Base-by-base conservation (phyloP, 2,113 vertebrate genomes). In the Mormoops blainvillei region DNA sequence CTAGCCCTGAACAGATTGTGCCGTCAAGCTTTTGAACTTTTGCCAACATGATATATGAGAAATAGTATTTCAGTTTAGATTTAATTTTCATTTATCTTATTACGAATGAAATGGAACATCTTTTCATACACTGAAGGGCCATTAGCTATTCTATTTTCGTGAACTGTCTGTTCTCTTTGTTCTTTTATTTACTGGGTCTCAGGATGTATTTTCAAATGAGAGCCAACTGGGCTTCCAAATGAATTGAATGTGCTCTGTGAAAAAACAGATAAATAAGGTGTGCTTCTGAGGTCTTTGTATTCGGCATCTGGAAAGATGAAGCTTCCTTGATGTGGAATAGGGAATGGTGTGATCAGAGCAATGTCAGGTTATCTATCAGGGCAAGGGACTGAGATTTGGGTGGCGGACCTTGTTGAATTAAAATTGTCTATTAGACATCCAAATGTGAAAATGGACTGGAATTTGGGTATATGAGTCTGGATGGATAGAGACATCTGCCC, bases 61-160 rank as follows among this genome's bases (percentile, higher is more conserved):
- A 77, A 86, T 91, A 43, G 82, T 89, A 82, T 91, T 63, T 89
- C 92, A 43, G 38, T 68, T n/a, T 77, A 95, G 45, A 77, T 90
- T 81, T 87, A 89, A 76, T 95, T 94, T 96, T 94, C 76, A 95
- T 81, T 94, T 90, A 43, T 87, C 45, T 92, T 96, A 87, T 90
- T 90, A 67, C 91, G 61, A 88, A 73, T 92, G 71, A 97, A 92
- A 94, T 81, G 41, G 70, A 91, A 81, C 67, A 87, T 94, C 94
- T 92, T 91, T 95, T 76, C 61, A 36, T 87, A 76, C 18, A n/a
- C 56, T 76, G 43, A 92, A 97, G 76, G 41, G 15, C 48, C 71
- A 58, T 95, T 84, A 92, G 58, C 84, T 95, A 4, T 91, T 94
- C 61, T 88, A 54, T 43, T 95, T 90, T 56, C 87, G 36, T 94